Conservation (phyloP, 2,113 vertebrate genomes). For the Cricetomys ansorgei region DNA sequence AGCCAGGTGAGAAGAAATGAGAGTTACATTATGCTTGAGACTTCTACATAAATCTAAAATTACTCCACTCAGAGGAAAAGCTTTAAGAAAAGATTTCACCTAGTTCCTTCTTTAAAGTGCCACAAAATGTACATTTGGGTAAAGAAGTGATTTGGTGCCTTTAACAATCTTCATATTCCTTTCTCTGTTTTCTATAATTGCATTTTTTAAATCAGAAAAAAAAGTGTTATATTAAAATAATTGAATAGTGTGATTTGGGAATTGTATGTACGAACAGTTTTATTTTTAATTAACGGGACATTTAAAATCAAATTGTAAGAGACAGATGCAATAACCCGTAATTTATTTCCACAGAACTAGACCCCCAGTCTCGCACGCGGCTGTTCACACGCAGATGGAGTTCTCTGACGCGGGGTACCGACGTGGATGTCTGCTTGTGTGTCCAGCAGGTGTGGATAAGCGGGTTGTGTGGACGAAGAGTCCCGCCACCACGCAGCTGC, state of each 20-base stretch:
- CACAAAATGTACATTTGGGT: not conserved
- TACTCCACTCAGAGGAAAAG: not conserved
- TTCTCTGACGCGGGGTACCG: not conserved
- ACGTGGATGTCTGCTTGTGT: slow-evolving; percentile 64
- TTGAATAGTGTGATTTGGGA: not conserved
- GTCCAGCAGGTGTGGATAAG: slow-evolving; percentile 69
- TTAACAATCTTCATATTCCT: not conserved
- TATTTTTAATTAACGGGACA: slow-evolving; percentile 16
- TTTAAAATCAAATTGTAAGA: not conserved
- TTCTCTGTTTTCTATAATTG: not conserved
- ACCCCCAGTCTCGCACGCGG: not conserved
- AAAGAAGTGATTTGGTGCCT: not conserved
- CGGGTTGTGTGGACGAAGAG: not conserved
- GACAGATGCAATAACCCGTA: not conserved
- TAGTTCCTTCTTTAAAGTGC: not conserved
- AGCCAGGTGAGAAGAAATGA: not conserved
- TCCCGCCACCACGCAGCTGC: not conserved
- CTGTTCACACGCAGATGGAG: not conserved
- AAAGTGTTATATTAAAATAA: slow-evolving; percentile 11
- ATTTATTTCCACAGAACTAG: not conserved
- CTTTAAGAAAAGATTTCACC: not conserved
- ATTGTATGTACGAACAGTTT: not conserved
- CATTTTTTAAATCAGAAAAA: not conserved
- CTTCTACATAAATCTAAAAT: not conserved
- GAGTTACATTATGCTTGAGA: not conserved